Conservation (phyloP, 2,797 vertebrate genomes). For the Esox masquinongy region DNA sequence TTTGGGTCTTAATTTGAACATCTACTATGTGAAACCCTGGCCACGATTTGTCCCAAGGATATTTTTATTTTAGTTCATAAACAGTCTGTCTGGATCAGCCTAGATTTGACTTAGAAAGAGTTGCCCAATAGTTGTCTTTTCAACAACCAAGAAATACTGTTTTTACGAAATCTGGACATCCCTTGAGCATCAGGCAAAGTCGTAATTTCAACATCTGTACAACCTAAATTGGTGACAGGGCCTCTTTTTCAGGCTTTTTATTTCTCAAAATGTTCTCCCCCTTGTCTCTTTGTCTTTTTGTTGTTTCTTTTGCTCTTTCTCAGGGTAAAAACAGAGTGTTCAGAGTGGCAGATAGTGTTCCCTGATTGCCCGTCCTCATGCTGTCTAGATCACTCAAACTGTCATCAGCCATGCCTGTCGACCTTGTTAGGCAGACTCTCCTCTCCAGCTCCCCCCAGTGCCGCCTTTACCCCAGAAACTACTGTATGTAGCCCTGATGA, state of each 20-base stretch:
- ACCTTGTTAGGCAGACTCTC: constrained; percentile 62
- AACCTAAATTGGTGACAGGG: background rate
- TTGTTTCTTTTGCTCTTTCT: background rate
- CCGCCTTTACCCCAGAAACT: constrained; percentile 10
- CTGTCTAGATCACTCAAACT: constrained; percentile 66
- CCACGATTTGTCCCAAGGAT: too few relatives aligned
- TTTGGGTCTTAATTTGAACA: too few relatives aligned
- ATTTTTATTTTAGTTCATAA: too few relatives aligned
- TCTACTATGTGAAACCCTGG: too few relatives aligned
- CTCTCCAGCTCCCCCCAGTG: constrained; percentile 12
- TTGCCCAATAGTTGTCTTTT: too few relatives aligned
- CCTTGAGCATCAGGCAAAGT: background rate
- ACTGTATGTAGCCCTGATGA: constrained; percentile 49
- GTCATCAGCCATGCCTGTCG: constrained; percentile 57
- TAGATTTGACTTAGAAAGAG: too few relatives aligned
- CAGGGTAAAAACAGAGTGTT: background rate
- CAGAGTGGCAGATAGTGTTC: constrained; percentile 23
- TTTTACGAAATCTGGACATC: background rate
- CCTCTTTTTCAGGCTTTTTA: background rate
- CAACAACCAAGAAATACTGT: background rate
- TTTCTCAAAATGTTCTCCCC: background rate
- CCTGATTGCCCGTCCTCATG: constrained; percentile 42
- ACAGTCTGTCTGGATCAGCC: too few relatives aligned
- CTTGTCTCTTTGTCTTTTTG: too few relatives aligned
- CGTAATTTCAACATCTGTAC: background rate